These are phyloP conservation scores for Hippoglossus hippoglossus DNA, from an alignment of 2,797 vertebrate genomes.

Conservation along the genomic window DNA sequence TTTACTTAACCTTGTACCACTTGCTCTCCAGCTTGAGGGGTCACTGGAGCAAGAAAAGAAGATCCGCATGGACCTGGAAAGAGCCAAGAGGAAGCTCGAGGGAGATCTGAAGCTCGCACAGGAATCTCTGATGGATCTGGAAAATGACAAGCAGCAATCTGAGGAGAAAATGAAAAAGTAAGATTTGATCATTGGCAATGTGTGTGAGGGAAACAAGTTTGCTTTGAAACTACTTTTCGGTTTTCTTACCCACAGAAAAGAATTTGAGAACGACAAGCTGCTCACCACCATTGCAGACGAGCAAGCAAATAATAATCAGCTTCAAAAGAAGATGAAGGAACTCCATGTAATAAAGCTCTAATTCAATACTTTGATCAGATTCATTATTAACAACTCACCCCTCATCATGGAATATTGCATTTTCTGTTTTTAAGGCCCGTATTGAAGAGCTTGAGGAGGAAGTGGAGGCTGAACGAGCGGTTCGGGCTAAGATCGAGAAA, in stretches of 20 bases:
- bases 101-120: conserved; percentile 88
- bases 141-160: conserved; percentile 87
- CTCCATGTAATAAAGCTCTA: conserved; percentile 76
- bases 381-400: no score
- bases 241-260: conserved; percentile 80
- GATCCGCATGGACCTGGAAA: conserved; percentile 84
- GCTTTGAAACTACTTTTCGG: background rate
- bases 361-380: no score
- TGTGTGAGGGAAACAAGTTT: background rate
- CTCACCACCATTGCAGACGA: conserved; percentile 86
- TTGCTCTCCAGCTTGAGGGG: conserved; percentile 81
- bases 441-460: conserved; percentile 91
- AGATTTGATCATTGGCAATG: background rate
- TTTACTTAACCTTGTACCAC: background rate
- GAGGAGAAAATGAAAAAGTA: conserved; percentile 90
- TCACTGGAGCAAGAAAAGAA: conserved; percentile 90
- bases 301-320: conserved; percentile 73
- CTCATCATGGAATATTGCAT: accelerated
- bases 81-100: conserved; percentile 88
- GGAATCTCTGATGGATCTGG: conserved; percentile 86
- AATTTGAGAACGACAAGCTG: conserved; percentile 88
- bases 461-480: conserved; percentile 83
- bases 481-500: conserved; percentile 86
- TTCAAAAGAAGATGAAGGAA: conserved; percentile 84
- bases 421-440: conserved; percentile 78